These are phyloP conservation scores for Eulemur coronatus DNA, from an alignment of 2,797 vertebrate species.

Conservation along the genomic window DNA sequence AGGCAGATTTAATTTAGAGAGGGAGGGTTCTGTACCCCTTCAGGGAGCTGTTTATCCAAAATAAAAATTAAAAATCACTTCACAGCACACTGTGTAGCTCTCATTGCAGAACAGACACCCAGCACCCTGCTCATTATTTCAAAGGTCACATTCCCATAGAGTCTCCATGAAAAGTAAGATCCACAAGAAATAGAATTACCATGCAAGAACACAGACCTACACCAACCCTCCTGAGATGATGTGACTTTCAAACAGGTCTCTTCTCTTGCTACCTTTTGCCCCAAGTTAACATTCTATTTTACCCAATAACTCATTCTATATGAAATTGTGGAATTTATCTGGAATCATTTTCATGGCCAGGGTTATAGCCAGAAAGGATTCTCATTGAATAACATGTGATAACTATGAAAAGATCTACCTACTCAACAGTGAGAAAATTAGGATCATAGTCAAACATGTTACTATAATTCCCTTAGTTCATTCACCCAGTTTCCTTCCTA, in stretches of 20 bases:
- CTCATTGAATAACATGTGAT: not conserved
- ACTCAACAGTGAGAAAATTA: not conserved
- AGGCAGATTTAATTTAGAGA: not conserved
- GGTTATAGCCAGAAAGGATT: not conserved
- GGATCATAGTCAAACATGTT: not conserved
- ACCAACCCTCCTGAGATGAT: not conserved
- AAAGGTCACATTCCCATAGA: not conserved
- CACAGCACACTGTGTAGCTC: not conserved
- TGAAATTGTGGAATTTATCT: not conserved
- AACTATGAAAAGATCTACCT: not conserved
- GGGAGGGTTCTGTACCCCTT: not conserved
- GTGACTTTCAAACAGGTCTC: not conserved
- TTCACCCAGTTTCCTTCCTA: not conserved
- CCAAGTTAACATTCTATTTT: not conserved
- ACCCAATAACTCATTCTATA: not conserved
- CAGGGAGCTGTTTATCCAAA: not conserved
- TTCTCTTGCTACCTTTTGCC: not conserved
- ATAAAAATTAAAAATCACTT: not conserved
- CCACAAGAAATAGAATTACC: not conserved
- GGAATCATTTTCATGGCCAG: not conserved
- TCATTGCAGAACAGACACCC: not conserved
- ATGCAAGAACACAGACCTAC: not conserved
- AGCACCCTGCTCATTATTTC: not conserved
- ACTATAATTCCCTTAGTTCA: not conserved
- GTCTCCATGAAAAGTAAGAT: not conserved